A percentile compares a stretch with the other conserved stretches of the same genome.
phyloP scores from a whole-genome alignment of 2,888 invertebrate species.

The Noctua janthe region DNA sequence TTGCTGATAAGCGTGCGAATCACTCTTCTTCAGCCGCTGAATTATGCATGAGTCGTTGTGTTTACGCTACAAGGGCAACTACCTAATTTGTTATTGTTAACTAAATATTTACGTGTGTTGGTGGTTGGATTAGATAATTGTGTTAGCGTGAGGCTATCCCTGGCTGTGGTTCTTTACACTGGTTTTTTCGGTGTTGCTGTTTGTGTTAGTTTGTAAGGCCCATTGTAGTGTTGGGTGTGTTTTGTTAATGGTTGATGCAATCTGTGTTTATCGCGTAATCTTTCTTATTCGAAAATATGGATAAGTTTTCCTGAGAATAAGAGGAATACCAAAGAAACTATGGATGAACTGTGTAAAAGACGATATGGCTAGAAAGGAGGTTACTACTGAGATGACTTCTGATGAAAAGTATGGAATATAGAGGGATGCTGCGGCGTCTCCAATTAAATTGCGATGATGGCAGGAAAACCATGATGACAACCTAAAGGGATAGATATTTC shows the following conservation, averaged over 20 bases:
- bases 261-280: not conserved
- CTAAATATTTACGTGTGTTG: slow-evolving; percentile 54
- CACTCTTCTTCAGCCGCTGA: slow-evolving; percentile 49
- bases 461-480: not conserved
- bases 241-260: not conserved
- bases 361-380: not conserved
- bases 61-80: slow-evolving; percentile 57
- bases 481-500: not conserved
- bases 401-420: not conserved
- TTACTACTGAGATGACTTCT: not conserved
- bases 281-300: not conserved
- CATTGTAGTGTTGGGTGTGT: not conserved
- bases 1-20: slow-evolving; percentile 56
- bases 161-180: slow-evolving; percentile 6
- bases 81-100: slow-evolving; percentile 62
- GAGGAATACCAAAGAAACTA: not conserved
- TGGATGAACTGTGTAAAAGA: not conserved
- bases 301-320: not conserved
- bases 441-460: not conserved
- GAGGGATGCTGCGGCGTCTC: not conserved
- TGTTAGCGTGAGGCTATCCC: slow-evolving; percentile 26
- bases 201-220: not conserved
- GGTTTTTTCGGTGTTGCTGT: not conserved
- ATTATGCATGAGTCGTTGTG: slow-evolving; percentile 63
- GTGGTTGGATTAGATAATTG: slow-evolving; percentile 9